Percentiles rank a stretch among this genome's conserved stretches.
Evolutionary conservation across 2,888 invertebrate genomes (phyloP).

Genomic region (Leucophenga maculata): DNA sequence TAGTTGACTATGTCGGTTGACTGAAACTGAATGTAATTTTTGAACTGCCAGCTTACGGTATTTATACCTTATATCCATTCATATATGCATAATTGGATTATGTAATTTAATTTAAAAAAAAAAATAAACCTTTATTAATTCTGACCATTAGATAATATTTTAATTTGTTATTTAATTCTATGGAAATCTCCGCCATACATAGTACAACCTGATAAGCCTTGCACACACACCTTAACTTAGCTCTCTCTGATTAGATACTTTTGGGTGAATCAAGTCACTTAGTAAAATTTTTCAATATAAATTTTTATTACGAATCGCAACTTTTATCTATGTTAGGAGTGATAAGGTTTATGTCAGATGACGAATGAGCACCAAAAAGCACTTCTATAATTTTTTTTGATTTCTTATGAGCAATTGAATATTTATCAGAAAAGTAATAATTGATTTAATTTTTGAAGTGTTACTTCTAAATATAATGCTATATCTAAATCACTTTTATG

Average conservation of each 20-base stretch:
- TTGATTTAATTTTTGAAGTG: too few species aligned
- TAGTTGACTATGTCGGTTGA: conserved; percentile 22
- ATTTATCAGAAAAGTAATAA: conserved; percentile 1
- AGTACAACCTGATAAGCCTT: neutral
- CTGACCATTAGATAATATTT: neutral
- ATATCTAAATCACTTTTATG: neutral
- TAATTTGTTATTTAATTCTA: conserved; percentile 35
- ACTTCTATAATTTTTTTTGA: neutral
- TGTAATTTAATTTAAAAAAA: conserved; percentile 38
- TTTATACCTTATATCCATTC: conserved; percentile 43
- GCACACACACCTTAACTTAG: too few species aligned
- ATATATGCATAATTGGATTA: conserved; percentile 1
- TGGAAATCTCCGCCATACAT: conserved; percentile 36
- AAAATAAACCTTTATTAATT: neutral
- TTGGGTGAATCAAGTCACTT: too few species aligned
- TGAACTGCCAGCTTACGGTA: neutral
- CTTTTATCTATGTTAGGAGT: neutral
- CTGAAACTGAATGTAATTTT: neutral
- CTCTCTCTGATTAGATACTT: too few species aligned
- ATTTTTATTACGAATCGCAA: too few species aligned
- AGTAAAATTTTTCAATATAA: too few species aligned
- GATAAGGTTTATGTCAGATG: neutral
- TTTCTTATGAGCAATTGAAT: neutral
- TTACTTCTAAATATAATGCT: neutral
- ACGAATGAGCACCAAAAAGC: neutral